Evolutionary conservation across 2,113 vertebrate species (phyloP).

Genomic region (Microcebus lehilahytsara): DNA sequence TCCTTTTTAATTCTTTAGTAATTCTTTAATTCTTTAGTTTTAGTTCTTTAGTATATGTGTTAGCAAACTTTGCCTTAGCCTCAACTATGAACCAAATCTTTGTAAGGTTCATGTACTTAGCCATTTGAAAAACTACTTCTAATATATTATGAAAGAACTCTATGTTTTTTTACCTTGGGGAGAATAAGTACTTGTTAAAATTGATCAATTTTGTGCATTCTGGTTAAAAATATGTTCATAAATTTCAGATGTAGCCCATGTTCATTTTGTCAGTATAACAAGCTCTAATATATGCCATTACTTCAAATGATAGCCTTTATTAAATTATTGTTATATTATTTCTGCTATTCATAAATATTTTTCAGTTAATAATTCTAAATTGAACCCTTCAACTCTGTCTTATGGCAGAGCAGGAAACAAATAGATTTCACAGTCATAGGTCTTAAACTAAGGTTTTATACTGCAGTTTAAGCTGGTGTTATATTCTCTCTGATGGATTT

Average conservation of each 20-base stretch:
- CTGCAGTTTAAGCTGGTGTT: background rate
- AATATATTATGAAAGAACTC: background rate
- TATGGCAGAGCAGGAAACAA: background rate
- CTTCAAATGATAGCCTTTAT: background rate
- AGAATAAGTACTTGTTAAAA: conserved; percentile 8
- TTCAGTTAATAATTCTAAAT: background rate
- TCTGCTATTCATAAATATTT: background rate
- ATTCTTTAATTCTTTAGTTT: background rate
- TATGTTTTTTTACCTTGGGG: background rate
- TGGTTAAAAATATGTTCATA: background rate
- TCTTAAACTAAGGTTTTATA: background rate
- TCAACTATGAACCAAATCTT: background rate
- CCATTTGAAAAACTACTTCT: background rate
- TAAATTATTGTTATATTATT: background rate
- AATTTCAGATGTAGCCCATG: background rate
- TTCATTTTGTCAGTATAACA: background rate
- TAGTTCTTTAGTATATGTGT: background rate
- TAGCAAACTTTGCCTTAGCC: background rate
- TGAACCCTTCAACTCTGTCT: background rate
- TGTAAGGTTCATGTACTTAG: background rate
- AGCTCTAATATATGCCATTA: background rate
- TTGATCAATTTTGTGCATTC: background rate
- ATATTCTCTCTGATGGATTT: background rate
- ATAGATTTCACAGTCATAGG: background rate
- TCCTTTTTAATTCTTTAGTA: background rate